Conservation (phyloP, 2,113 vertebrate genomes). For the Tricholaema leucomelas region DNA sequence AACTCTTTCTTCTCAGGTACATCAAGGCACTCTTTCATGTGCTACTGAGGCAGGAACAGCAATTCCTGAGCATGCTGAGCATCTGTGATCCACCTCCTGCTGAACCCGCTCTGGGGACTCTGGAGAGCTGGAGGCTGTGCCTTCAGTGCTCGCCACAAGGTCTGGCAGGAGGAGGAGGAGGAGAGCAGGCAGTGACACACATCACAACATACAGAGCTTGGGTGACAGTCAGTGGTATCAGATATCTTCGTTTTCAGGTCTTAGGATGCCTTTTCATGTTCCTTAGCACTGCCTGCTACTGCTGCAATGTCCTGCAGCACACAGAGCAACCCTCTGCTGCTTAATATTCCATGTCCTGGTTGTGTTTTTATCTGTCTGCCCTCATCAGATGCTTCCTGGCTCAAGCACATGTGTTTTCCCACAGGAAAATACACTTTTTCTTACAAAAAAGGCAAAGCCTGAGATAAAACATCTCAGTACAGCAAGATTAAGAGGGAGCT, state of each 20-base stretch:
- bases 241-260: not conserved
- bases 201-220: not conserved
- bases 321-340: not conserved
- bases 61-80: not conserved
- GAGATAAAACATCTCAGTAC: constrained; percentile 34
- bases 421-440: constrained; percentile 1
- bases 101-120: not conserved
- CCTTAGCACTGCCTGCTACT: not conserved
- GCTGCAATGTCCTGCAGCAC: not conserved
- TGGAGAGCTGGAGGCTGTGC: rapidly evolving
- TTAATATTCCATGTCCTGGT: not conserved
- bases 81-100: rapidly evolving
- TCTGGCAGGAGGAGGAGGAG: not conserved
- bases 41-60: not conserved
- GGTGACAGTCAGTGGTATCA: not conserved
- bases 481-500: not conserved
- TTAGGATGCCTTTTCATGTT: not conserved
- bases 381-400: not conserved
- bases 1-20: constrained; percentile 1
- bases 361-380: not conserved
- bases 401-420: not conserved
- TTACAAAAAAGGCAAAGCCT: not conserved
- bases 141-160: rapidly evolving
- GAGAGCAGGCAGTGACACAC: not conserved
- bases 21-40: not conserved